phyloP scores from a whole-genome alignment of 2,797 vertebrate species.

The Spinus pinus region DNA sequence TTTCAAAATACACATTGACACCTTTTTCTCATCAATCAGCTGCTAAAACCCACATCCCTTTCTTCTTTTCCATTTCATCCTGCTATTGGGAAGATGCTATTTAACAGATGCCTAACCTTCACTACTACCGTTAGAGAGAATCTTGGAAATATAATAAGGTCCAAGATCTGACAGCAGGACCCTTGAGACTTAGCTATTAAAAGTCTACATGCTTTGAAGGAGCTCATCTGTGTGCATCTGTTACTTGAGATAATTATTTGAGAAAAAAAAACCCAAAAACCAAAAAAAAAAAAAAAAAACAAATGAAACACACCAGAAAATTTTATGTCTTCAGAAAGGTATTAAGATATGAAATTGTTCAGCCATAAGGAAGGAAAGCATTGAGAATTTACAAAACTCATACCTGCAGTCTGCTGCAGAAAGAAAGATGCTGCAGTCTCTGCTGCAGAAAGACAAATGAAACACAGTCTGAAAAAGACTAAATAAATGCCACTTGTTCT shows the following conservation, averaged over 20 bases:
- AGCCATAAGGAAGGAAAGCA: background rate
- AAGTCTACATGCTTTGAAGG: background rate
- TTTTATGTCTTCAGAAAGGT: background rate
- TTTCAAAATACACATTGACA: background rate
- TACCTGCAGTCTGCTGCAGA: background rate
- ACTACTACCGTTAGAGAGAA: background rate
- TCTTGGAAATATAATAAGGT: background rate
- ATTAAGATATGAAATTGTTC: background rate
- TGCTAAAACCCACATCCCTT: background rate
- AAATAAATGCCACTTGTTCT: background rate
- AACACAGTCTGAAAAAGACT: background rate
- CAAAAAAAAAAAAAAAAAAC: too few species aligned
- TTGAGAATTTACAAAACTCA: background rate
- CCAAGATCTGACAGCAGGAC: background rate
- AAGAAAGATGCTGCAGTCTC: background rate
- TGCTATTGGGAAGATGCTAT: background rate
- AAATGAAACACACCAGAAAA: background rate
- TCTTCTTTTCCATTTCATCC: background rate
- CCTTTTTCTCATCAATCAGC: background rate
- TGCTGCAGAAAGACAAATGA: background rate
- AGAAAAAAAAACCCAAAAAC: background rate
- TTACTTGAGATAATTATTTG: background rate
- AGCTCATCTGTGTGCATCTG: background rate
- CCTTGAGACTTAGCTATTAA: background rate
- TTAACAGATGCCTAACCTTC: background rate